Evolutionary conservation across 2,113 vertebrate species (phyloP), one percentile per base, ranked within the genome.

Genomic region (Prochilodus magdalenae): DNA sequence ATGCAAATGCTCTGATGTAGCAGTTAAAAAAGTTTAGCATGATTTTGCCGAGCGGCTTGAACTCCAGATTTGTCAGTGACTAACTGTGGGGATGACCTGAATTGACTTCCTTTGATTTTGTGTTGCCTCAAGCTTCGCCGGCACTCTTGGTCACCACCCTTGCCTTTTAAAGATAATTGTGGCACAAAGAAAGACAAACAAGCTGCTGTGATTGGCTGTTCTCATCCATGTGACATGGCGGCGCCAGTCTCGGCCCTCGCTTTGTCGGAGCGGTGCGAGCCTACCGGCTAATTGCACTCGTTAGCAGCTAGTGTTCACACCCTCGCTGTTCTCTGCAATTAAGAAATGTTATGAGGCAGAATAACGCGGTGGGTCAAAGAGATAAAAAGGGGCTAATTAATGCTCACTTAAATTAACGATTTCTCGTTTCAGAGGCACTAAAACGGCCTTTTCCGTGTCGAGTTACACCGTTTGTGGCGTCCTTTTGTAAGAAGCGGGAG

Each of bases 271-370:
- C 33, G 0, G 53, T 36, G 85, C 49, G 82, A 89, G 86, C 71
- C 83, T 86, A 85, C 84, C 62, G 88, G 83, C 86, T 93, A 93
- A 94, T 93, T 92, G 88, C 90, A 87, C 91, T 92, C 90, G 92
- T 94, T 92, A 93, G 87, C 87, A 82, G 86, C 75, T 57, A 55
- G 65, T 78, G 59, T 88, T 92, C 88, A 89, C 90, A 91, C 89
- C 72, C 79, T 84, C 83, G 84, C 91, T 86, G 89, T 92, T 91
- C 88, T 77, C 83, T 86, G 84, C 92, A 91, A 92, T 93, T 92
- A 92, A 91, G 84, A 85, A 76, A 81, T 89, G 88, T 92, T 91
- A 88, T 82, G 85, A 92, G 79, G 86, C 88, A 80, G 85, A 89
- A 90, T 89, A 87, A 88, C 82, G 83, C 40, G 27, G 79, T 47